Evolutionary conservation across 1,140 invertebrate genomes (phyloP), one percentile per base, ranked within the genome.

Genomic region (Pantala flavescens): DNA sequence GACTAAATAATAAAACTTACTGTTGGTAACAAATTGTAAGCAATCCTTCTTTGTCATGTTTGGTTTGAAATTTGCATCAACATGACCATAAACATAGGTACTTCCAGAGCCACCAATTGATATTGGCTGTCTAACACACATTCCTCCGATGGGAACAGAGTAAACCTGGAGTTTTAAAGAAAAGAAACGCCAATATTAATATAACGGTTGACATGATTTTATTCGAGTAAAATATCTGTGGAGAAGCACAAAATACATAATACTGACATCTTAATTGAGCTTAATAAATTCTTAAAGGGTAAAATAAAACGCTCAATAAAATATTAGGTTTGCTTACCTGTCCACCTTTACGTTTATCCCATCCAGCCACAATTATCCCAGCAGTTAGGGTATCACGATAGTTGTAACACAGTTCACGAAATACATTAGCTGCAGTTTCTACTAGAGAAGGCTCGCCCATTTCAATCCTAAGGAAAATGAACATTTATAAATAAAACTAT

Each of bases 51-150:
- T 89, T 7, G 81, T 85, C 95, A 99, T 97, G 71, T 89, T 88
- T 0, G 87, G 84, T 78, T 92, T 96, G 84, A 88, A 99, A 77
- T 94, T 88, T 7, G 93, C 88, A 83, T 99, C 95, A 5, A 98
- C 89, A 80, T 93, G 98, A 71, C 97, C 97, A 84, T 96, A 98
- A 14, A 99, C 90, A 81, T 96, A 99, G n/a, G 90, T 91, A 43
- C 95, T 98, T 43, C 98, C 98, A 11, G 97, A 99, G 2, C 98
- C 98, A 73, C 95, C 96, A 79, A 96, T 94, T 0, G 93, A 89
- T 70, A 95, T 89, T 19, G 90, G 86, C 81, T 97, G 93, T 63
- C 94, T 88, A 16, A 93, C 88, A 43, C 95, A 87, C 94, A 98
- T 98, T 12, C 98, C 97, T 75, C 97, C 96, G 74, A 97, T 83